These are phyloP conservation scores for Coenonympha glycerion DNA, from an alignment of 2,888 invertebrate species.

Conservation along the genomic window DNA sequence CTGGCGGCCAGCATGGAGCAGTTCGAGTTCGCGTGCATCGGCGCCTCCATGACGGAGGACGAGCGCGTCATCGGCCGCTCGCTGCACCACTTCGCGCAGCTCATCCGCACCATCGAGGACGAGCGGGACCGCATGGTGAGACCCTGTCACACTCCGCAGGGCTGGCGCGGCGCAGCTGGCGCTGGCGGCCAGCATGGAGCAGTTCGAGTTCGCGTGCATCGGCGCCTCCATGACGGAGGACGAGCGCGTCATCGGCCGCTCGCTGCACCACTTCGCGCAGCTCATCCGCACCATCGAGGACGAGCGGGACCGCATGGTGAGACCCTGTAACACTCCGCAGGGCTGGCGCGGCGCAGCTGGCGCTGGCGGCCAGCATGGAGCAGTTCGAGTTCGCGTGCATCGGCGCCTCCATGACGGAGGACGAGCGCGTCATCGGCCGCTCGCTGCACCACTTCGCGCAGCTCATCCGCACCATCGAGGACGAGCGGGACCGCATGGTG, in stretches of 20 bases:
- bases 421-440: constrained; percentile 95
- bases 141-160: too few species aligned
- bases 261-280: constrained; percentile 93
- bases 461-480: constrained; percentile 95
- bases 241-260: constrained; percentile 94
- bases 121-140: constrained; percentile 96
- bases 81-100: constrained; percentile 92
- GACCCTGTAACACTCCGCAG: too few species aligned
- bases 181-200: constrained; percentile 91
- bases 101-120: constrained; percentile 96
- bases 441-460: constrained; percentile 94
- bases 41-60: constrained; percentile 97
- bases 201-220: constrained; percentile 98
- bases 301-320: constrained; percentile 96
- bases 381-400: constrained; percentile 98
- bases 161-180: too few species aligned
- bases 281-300: constrained; percentile 96
- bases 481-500: constrained; percentile 97
- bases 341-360: too few species aligned
- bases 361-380: constrained; percentile 90
- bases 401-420: constrained; percentile 96
- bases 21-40: constrained; percentile 98
- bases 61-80: constrained; percentile 95
- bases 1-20: too few species aligned
- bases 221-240: constrained; percentile 98